Conservation (phyloP, 2,888 invertebrate species). For the Synergus laeviventris region DNA sequence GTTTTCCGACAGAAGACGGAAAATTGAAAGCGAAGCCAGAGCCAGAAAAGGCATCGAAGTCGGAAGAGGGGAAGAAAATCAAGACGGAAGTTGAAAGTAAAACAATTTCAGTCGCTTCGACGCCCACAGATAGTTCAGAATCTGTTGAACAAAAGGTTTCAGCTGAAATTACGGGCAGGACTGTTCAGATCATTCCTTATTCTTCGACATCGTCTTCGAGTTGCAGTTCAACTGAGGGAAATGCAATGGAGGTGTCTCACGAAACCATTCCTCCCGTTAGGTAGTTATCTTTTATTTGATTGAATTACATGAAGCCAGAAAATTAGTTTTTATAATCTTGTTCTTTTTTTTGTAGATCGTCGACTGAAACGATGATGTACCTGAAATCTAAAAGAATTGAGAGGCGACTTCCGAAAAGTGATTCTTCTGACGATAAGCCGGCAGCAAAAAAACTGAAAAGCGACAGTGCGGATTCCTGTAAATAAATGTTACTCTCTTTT, state of each 20-base stretch:
- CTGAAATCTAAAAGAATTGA: constrained; percentile 70
- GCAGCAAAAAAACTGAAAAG: constrained; percentile 71
- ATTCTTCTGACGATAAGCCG: constrained; percentile 57
- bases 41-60: constrained; percentile 57
- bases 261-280: constrained; percentile 13
- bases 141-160: constrained; percentile 20
- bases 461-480: constrained; percentile 72
- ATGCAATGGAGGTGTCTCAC: constrained; percentile 39
- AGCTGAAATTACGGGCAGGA: constrained; percentile 36
- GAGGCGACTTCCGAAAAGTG: constrained; percentile 63
- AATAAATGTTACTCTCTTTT: constrained; percentile 71
- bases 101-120: constrained; percentile 50
- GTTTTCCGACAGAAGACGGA: constrained; percentile 87
- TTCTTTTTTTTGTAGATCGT: constrained; percentile 59
- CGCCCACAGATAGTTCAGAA: not conserved
- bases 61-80: constrained; percentile 56
- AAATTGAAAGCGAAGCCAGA: constrained; percentile 70
- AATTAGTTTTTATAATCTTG: not conserved
- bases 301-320: not conserved
- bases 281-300: constrained; percentile 25
- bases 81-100: constrained; percentile 56
- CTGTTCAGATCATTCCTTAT: constrained; percentile 51
- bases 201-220: constrained; percentile 54
- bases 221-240: constrained; percentile 52
- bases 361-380: constrained; percentile 67